Evolutionary conservation across 2,888 invertebrate species (phyloP).

Genomic region (Thecocarcelia acutangulata): DNA sequence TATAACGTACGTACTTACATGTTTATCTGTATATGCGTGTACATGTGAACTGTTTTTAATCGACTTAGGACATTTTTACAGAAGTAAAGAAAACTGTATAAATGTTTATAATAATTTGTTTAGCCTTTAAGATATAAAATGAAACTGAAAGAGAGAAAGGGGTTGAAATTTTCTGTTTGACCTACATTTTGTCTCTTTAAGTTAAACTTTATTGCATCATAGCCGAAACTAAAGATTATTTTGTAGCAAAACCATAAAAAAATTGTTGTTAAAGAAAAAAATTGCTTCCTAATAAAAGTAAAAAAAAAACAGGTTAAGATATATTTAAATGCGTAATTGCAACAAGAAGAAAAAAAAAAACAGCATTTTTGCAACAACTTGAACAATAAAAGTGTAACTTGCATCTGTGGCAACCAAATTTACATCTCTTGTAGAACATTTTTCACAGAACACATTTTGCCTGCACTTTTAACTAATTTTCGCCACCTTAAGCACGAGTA

Average conservation of each 20-base stretch:
- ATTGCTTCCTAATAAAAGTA: neutral
- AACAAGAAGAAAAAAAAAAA: too few species aligned
- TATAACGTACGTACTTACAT: too few species aligned
- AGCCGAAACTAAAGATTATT: neutral
- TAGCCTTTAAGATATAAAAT: neutral
- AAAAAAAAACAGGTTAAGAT: too few species aligned
- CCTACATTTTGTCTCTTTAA: constrained; percentile 7
- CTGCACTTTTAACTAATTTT: neutral
- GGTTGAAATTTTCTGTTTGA: constrained; percentile 6
- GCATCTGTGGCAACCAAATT: too few species aligned
- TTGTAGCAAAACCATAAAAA: neutral
- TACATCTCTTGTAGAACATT: neutral
- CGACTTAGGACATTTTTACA: neutral
- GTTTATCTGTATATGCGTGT: too few species aligned
- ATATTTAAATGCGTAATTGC: too few species aligned
- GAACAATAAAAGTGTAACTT: too few species aligned
- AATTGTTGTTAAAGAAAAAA: neutral
- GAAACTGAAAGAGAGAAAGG: neutral
- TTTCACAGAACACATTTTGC: neutral
- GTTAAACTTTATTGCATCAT: constrained; percentile 37
- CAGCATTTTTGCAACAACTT: too few species aligned
- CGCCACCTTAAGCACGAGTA: too few species aligned
- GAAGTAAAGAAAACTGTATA: neutral
- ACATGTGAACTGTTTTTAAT: too few species aligned
- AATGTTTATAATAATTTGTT: neutral